These are phyloP conservation scores for Crotalus viridis DNA, from an alignment of 2,113 vertebrate genomes.

Conservation along the genomic window DNA sequence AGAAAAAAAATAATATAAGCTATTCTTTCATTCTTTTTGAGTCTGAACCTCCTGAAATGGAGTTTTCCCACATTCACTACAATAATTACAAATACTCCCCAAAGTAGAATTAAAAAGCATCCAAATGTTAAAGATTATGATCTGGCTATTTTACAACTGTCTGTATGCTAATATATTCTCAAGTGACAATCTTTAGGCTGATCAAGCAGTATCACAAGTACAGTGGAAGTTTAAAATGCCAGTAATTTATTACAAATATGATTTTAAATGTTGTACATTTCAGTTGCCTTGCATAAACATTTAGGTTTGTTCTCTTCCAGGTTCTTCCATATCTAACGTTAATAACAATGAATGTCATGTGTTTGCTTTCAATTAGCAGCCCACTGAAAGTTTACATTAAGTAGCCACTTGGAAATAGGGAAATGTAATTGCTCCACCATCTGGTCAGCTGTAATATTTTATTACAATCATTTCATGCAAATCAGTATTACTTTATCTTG, in stretches of 20 bases:
- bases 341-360: slow-evolving; percentile 44
- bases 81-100: background rate
- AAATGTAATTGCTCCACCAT: slow-evolving; percentile 82
- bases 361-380: slow-evolving; percentile 61
- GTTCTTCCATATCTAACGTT: slow-evolving; percentile 39
- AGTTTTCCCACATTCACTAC: background rate
- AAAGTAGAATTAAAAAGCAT: background rate
- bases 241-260: background rate
- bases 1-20: background rate
- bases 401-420: slow-evolving; percentile 68
- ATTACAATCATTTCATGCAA: slow-evolving; percentile 59
- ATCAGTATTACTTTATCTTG: slow-evolving; percentile 30
- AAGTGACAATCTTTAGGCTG: background rate
- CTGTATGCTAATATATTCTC: background rate
- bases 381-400: slow-evolving; percentile 62
- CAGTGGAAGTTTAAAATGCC: background rate
- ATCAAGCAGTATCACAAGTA: background rate
- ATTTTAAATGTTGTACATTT: slow-evolving; percentile 1
- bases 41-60: background rate
- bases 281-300: slow-evolving; percentile 23
- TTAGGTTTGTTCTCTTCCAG: slow-evolving; percentile 28
- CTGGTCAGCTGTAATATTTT: slow-evolving; percentile 78
- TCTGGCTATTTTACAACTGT: background rate
- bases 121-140: background rate
- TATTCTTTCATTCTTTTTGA: background rate